phyloP scores from a whole-genome alignment of 2,888 invertebrate species.

The Oxyteleia sp. region DNA sequence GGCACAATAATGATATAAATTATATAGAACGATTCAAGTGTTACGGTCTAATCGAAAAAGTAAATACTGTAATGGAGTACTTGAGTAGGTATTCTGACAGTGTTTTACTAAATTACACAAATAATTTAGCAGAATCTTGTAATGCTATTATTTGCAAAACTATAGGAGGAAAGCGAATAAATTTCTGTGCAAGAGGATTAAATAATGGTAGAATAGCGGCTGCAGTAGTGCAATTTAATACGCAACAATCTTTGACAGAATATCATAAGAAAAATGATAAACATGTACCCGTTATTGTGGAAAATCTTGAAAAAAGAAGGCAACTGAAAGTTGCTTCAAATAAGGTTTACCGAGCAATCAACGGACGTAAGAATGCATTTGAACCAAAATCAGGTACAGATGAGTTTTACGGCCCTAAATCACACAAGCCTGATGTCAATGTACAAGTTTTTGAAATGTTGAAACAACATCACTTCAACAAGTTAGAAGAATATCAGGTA shows the following conservation, averaged over 20 bases:
- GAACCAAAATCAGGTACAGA: neutral
- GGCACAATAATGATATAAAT: neutral
- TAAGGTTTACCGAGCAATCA: neutral
- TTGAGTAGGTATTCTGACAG: slow-evolving; percentile 12
- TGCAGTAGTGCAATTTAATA: slow-evolving; percentile 42
- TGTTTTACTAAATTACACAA: slow-evolving; percentile 30
- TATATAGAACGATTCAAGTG: neutral
- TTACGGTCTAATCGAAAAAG: slow-evolving; percentile 16
- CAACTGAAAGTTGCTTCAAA: slow-evolving; percentile 7
- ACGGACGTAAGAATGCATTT: neutral
- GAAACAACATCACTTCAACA: slow-evolving; percentile 14
- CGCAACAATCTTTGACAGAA: slow-evolving; percentile 11
- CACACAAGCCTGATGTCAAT: slow-evolving; percentile 25
- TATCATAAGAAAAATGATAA: slow-evolving; percentile 12
- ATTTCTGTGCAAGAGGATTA: slow-evolving; percentile 33
- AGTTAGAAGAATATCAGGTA: neutral
- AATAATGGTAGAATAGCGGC: slow-evolving; percentile 37
- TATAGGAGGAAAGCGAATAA: slow-evolving; percentile 49
- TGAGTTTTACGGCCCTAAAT: neutral
- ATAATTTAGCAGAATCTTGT: slow-evolving; percentile 34
- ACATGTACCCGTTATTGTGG: slow-evolving; percentile 2
- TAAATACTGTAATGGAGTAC: slow-evolving; percentile 26
- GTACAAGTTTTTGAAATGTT: slow-evolving; percentile 4
- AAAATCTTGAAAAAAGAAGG: slow-evolving; percentile 12
- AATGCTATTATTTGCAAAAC: slow-evolving; percentile 60